phyloP scores from a whole-genome alignment of 2,888 invertebrate genomes.

The Tubulanus polymorphus region DNA sequence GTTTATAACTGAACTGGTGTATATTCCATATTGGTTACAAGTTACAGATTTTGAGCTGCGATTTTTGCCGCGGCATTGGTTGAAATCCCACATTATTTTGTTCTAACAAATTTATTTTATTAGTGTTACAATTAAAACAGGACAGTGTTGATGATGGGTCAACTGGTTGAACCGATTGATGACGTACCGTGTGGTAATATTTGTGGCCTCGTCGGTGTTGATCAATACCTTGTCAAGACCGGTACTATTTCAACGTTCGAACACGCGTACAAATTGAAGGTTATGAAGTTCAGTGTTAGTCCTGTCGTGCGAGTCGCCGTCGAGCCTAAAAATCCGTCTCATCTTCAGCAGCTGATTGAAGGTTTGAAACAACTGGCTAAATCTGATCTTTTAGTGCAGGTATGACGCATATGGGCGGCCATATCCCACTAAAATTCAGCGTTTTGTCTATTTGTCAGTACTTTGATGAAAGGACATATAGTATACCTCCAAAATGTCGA shows the following conservation, averaged over 20 bases:
- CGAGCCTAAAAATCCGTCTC: slow-evolving; percentile 98
- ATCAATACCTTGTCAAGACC: slow-evolving; percentile 98
- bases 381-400: slow-evolving; percentile 97
- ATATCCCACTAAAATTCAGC: too few relatives aligned
- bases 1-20: too few relatives aligned
- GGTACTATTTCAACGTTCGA: slow-evolving; percentile 99
- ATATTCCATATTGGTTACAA: too few relatives aligned
- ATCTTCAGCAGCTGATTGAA: slow-evolving; percentile 98
- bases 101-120: too few relatives aligned
- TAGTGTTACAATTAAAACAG: too few relatives aligned
- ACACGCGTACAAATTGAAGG: slow-evolving; percentile 96
- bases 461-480: too few relatives aligned
- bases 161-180: slow-evolving; percentile 98
- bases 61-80: too few relatives aligned
- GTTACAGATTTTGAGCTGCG: too few relatives aligned
- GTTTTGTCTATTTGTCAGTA: too few relatives aligned
- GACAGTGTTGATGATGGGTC: slow-evolving; percentile 99
- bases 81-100: too few relatives aligned
- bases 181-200: slow-evolving; percentile 99
- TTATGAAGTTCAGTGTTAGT: slow-evolving; percentile 99
- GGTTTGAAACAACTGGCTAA: slow-evolving; percentile 97
- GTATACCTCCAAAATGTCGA: too few relatives aligned
- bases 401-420: too few relatives aligned
- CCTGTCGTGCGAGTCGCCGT: slow-evolving; percentile 99
- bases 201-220: slow-evolving; percentile 98